Conservation (phyloP, 2,113 vertebrate genomes). For the Cacatua alba region DNA sequence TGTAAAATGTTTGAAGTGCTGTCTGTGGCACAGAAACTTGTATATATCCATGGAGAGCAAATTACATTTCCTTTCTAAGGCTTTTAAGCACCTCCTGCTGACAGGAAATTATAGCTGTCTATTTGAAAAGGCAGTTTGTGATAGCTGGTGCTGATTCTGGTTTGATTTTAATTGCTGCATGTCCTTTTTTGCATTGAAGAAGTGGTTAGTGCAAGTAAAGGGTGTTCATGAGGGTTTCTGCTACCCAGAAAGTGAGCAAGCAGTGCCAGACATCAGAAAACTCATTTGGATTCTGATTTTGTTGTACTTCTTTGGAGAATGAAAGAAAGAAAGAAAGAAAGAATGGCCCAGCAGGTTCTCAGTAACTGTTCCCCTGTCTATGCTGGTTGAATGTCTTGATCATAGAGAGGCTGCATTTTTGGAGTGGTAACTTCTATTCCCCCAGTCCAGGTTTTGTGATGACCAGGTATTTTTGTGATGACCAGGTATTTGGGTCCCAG, state of each 20-base stretch:
- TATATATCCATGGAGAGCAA: background rate
- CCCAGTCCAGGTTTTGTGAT: background rate
- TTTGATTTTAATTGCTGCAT: background rate
- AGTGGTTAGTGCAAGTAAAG: background rate
- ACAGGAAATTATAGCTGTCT: background rate
- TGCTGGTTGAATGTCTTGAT: background rate
- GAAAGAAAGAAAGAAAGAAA: background rate
- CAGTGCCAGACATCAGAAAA: background rate
- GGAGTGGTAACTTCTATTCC: background rate
- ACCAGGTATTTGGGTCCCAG: background rate
- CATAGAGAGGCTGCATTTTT: background rate
- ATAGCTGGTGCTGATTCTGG: background rate
- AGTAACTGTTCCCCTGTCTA: accelerated
- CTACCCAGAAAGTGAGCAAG: background rate
- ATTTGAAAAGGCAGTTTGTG: background rate
- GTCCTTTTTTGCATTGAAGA: background rate
- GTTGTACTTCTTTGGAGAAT: background rate
- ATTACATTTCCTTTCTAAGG: background rate
- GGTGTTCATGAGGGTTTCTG: background rate
- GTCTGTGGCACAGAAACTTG: background rate
- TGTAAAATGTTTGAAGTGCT: background rate
- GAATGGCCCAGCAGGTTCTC: background rate
- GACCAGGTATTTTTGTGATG: background rate
- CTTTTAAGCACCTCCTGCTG: background rate
- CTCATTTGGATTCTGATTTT: background rate